These are phyloP conservation scores for Azemiops feae DNA, from an alignment of 2,113 vertebrate genomes.

Conservation along the genomic window DNA sequence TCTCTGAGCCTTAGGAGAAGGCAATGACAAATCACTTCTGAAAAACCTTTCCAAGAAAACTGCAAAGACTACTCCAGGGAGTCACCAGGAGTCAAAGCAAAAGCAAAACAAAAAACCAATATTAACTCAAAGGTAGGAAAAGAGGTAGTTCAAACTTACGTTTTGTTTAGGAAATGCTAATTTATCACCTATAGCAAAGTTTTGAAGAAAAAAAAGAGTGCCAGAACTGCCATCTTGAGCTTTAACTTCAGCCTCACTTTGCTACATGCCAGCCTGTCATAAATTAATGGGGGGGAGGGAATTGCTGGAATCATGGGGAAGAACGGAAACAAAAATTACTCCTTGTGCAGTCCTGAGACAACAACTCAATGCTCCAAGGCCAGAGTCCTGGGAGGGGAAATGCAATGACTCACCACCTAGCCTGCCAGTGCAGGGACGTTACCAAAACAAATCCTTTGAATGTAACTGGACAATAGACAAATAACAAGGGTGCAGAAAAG, in stretches of 20 bases:
- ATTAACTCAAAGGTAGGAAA: neutral
- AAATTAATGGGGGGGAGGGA: neutral
- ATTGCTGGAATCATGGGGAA: neutral
- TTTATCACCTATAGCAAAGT: neutral
- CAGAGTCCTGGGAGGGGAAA: too few relatives aligned
- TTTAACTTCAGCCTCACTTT: neutral
- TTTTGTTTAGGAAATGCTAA: neutral
- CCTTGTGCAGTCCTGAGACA: neutral
- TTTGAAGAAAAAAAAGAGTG: neutral
- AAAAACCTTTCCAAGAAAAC: neutral
- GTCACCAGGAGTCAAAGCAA: neutral
- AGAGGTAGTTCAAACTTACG: neutral
- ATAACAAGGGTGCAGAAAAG: neutral
- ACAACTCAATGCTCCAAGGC: neutral
- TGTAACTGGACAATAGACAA: neutral
- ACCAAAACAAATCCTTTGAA: neutral
- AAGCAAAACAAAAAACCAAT: neutral
- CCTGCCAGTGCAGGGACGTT: neutral
- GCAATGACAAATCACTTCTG: neutral
- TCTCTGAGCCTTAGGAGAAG: neutral
- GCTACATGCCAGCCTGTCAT: neutral
- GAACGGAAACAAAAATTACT: neutral
- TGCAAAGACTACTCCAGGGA: neutral
- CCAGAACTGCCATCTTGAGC: neutral
- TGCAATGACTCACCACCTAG: neutral